A percentile compares a stretch with the other conserved stretches of the same genome.
These are phyloP conservation scores for Mobula hypostoma DNA, from an alignment of 2,113 vertebrate species.

Conservation along the genomic window DNA sequence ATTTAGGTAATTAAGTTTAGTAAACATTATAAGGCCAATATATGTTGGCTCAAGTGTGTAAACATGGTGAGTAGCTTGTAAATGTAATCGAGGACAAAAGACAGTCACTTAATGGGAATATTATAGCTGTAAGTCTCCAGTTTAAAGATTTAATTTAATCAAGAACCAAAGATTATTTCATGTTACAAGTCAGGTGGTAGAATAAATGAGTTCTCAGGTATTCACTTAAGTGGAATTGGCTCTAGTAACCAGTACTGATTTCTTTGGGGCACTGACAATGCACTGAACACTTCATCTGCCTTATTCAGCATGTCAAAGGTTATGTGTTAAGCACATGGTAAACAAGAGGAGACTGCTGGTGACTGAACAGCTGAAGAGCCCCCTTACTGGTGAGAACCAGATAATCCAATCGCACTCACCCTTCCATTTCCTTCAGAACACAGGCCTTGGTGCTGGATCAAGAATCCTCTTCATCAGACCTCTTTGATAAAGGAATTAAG, in stretches of 20 bases:
- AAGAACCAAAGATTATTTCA: slow-evolving; percentile 1
- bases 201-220: slow-evolving; percentile 25
- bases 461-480: slow-evolving; percentile 26
- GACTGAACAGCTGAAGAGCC: slow-evolving; percentile 26
- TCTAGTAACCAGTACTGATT: not conserved
- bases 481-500: slow-evolving; percentile 36
- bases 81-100: slow-evolving; percentile 8
- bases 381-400: slow-evolving; percentile 37
- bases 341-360: slow-evolving; percentile 28
- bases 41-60: not conserved
- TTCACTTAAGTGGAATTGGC: slow-evolving; percentile 36
- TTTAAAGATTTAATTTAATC: slow-evolving; percentile 13
- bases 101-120: not conserved
- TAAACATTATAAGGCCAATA: slow-evolving; percentile 10
- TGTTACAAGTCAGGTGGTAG: not conserved
- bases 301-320: slow-evolving; percentile 30
- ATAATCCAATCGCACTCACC: slow-evolving; percentile 29
- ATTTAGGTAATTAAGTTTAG: not conserved
- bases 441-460: slow-evolving; percentile 15
- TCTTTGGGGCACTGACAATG: slow-evolving; percentile 7
- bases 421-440: slow-evolving; percentile 29
- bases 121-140: not conserved
- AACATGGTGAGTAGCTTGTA: not conserved
- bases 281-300: slow-evolving; percentile 29
- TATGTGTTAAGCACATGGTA: slow-evolving; percentile 19